Base-by-base conservation (phyloP, 2,888 invertebrate genomes). In the Platerodrilus igneus region DNA sequence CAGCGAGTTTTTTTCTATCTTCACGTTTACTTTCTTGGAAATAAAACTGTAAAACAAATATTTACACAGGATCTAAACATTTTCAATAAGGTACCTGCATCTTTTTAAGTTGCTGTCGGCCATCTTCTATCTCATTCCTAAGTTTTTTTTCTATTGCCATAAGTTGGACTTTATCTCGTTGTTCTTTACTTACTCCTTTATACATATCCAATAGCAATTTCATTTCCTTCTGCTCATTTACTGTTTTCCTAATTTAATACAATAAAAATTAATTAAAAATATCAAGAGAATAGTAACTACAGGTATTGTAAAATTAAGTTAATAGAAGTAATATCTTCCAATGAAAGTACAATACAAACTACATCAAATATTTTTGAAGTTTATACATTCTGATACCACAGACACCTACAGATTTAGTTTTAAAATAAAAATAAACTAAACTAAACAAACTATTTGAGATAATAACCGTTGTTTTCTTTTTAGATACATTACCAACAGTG, bases 171-270 rank as follows among this genome's bases (percentile, higher is more conserved):
- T 95, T 95, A 65, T 96, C 95, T 3, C 95, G 75, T 64, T 93
- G 92, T 61, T 96, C 96, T 66, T 95, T 96, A 41, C 92, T 86
- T 5, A 90, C 90, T n/a, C 92, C 90, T 71, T 95, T 96, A 72
- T 95, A 94, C 91, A 94, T 94, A 66, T 96, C 95, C 47, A 95
- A 72, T 7, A 96, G 68, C 0, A 96, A 70, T 64, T 95, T 95
- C 80, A 95, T 78, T 67, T 96, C 96, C 58, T 92, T 91, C 68
- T 93, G 91, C 63, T 91, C 92, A 63, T 90, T 92, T 28, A 88
- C 76, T 7, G 91, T 88, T 74, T 92, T 95, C 69, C 87, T 92
- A 59, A 26, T n/a, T n/a, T n/a, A 63, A 57, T 42, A 43, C 4
- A 21, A 8, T 5, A 32, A 42, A 32, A 3, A 23, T 3, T 13